A percentile compares a stretch with the other conserved stretches of the same genome.
These are phyloP conservation scores for Plemyria rubiginata DNA, from an alignment of 2,888 invertebrate species.

Conservation along the genomic window DNA sequence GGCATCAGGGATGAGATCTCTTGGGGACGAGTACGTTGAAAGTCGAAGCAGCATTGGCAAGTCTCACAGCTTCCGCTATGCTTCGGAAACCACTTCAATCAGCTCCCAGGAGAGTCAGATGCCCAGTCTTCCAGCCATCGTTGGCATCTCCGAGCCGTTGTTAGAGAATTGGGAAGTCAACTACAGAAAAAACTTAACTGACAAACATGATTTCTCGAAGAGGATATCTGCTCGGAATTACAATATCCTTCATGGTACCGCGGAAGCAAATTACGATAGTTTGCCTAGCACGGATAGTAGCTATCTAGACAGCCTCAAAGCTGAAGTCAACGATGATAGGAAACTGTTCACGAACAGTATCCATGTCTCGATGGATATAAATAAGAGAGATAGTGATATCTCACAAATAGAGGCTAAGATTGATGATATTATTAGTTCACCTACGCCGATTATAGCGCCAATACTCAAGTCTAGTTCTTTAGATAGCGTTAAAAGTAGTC, in stretches of 20 bases:
- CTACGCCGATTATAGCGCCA: constrained; percentile 78
- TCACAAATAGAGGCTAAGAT: constrained; percentile 84
- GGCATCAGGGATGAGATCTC: constrained; percentile 67
- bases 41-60: constrained; percentile 87
- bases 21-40: constrained; percentile 77
- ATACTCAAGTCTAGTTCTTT: constrained; percentile 83
- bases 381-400: constrained; percentile 79
- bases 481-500: constrained; percentile 85
- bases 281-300: constrained; percentile 79
- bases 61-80: constrained; percentile 89
- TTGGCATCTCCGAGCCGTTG: constrained; percentile 80
- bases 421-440: constrained; percentile 82
- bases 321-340: constrained; percentile 68
- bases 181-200: constrained; percentile 75
- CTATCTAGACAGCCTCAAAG: constrained; percentile 78
- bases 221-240: constrained; percentile 76
- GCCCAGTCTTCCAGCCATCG: constrained; percentile 81
- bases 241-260: constrained; percentile 61
- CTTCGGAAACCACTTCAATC: constrained; percentile 79
- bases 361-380: constrained; percentile 66
- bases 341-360: constrained; percentile 76
- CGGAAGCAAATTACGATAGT: constrained; percentile 75
- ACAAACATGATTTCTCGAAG: constrained; percentile 71
- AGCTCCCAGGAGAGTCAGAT: constrained; percentile 80
- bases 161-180: constrained; percentile 83